Evolutionary conservation across 1,140 invertebrate genomes (phyloP).

Genomic region (Drosophila malerkotliana): DNA sequence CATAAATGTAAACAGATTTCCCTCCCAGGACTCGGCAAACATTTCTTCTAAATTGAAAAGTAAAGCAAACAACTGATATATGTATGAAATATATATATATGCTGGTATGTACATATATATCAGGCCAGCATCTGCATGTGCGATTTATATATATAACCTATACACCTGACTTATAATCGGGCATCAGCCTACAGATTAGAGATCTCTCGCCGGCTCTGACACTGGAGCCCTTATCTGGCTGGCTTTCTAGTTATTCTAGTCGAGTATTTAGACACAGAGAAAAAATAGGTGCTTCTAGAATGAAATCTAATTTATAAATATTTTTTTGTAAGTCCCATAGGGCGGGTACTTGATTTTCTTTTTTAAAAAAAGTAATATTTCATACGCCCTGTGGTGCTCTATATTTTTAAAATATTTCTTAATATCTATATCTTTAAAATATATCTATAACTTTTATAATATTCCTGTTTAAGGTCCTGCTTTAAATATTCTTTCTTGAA

Average conservation of each 20-base stretch:
- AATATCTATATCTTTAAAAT: too few species aligned
- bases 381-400: too few species aligned
- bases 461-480: too few species aligned
- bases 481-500: too few species aligned
- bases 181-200: conserved; percentile 25
- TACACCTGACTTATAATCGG: conserved; percentile 34
- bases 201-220: not conserved
- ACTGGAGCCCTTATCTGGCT: not conserved
- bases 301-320: too few species aligned
- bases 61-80: conserved; percentile 33
- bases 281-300: too few species aligned
- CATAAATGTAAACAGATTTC: conserved; percentile 42
- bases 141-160: conserved; percentile 3
- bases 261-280: too few species aligned
- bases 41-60: conserved; percentile 49
- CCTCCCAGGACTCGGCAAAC: conserved; percentile 38
- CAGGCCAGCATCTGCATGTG: not conserved
- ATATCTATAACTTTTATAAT: too few species aligned
- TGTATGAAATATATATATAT: not conserved
- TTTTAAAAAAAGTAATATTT: too few species aligned
- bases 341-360: too few species aligned
- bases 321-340: too few species aligned
- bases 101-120: not conserved
- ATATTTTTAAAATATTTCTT: too few species aligned
- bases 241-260: not conserved